Evolutionary conservation across 2,113 vertebrate species (phyloP).

Genomic region (Dryoscopus gambensis): DNA sequence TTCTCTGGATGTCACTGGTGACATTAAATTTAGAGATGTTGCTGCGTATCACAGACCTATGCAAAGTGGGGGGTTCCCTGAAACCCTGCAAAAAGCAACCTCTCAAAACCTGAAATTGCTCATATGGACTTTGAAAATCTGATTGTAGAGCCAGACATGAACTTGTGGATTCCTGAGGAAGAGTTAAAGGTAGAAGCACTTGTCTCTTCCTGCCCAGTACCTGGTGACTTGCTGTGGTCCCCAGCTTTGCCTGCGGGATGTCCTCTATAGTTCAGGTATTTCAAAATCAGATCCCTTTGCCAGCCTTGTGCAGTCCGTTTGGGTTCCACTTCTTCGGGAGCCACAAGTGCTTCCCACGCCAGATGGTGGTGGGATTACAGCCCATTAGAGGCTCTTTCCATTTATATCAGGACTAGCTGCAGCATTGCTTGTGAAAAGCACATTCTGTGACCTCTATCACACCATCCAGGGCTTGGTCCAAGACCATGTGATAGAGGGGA

Average conservation of each 20-base stretch:
- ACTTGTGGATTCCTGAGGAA: not conserved
- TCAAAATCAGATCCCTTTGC: rapidly evolving
- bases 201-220: not conserved
- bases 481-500: not conserved
- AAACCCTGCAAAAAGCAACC: not conserved
- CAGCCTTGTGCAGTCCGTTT: not conserved
- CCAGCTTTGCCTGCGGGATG: not conserved
- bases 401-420: not conserved
- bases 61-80: not conserved
- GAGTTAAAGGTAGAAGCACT: not conserved
- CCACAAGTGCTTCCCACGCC: not conserved
- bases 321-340: not conserved
- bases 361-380: not conserved
- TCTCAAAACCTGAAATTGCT: not conserved
- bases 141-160: not conserved
- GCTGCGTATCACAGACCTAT: not conserved
- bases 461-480: not conserved
- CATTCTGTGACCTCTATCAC: not conserved
- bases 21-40: not conserved
- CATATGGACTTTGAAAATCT: not conserved
- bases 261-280: not conserved
- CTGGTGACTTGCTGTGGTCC: not conserved
- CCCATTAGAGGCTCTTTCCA: not conserved
- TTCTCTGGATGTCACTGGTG: not conserved
- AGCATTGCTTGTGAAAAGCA: not conserved